These are phyloP conservation scores for Heliconius hewitsoni DNA, from an alignment of 1,140 invertebrate genomes.

Conservation along the genomic window DNA sequence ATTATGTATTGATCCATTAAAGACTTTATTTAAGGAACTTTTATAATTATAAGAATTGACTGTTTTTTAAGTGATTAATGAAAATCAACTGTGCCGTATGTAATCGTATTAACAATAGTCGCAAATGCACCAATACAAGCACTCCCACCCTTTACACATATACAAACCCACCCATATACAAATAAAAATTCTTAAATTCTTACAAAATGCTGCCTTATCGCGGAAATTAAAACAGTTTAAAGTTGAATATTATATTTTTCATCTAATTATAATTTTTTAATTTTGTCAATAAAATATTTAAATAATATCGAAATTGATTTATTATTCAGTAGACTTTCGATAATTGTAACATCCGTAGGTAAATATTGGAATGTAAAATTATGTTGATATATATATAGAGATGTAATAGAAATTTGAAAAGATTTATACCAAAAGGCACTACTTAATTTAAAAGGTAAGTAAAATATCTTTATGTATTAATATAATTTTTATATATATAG, in stretches of 20 bases:
- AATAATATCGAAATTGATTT: conserved; percentile 15
- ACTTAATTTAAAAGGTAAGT: conserved; percentile 13
- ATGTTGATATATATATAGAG: conserved; percentile 8
- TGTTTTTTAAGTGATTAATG: conserved; percentile 11
- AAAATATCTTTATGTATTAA: not conserved
- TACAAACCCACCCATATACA: conserved; percentile 45
- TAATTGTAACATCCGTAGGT: conserved; percentile 25
- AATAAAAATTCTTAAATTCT: conserved; percentile 44
- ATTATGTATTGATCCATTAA: not conserved
- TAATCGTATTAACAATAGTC: conserved; percentile 48
- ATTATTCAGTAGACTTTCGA: conserved; percentile 27
- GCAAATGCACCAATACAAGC: conserved; percentile 67
- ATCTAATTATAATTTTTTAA: not conserved
- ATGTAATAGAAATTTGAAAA: not conserved
- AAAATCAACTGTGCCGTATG: conserved; percentile 18
- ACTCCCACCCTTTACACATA: conserved; percentile 58
- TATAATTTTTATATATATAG: not conserved
- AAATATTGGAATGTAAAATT: conserved; percentile 37
- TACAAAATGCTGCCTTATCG: conserved; percentile 3
- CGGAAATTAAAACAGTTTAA: conserved; percentile 1
- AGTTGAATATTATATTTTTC: conserved; percentile 2
- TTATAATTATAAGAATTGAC: not conserved
- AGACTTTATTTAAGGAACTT: not conserved
- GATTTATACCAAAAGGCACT: conserved; percentile 33
- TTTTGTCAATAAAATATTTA: conserved; percentile 21